Percentiles rank a stretch among this genome's conserved stretches.
These are phyloP conservation scores for Stratiomys singularior DNA, from an alignment of 2,888 invertebrate genomes.

Conservation along the genomic window DNA sequence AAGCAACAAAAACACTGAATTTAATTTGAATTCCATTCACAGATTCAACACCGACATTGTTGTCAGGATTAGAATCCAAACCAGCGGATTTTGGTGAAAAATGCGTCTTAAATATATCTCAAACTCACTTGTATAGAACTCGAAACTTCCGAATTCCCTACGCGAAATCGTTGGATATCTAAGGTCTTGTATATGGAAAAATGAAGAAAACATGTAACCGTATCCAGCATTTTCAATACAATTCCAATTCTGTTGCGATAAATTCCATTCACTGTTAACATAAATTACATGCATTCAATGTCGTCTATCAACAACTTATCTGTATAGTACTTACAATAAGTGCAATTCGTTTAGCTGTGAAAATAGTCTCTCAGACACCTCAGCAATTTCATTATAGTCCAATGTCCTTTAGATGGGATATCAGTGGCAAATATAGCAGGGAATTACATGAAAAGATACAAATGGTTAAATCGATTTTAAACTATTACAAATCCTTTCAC, in stretches of 20 bases:
- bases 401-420: slow-evolving; percentile 62
- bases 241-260: background rate
- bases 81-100: too few relatives aligned
- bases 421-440: background rate
- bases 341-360: slow-evolving; percentile 64
- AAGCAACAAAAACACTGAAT: too few relatives aligned
- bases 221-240: too few relatives aligned
- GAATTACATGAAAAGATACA: background rate
- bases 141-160: too few relatives aligned
- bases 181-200: too few relatives aligned
- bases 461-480: background rate
- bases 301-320: slow-evolving; percentile 12
- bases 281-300: background rate
- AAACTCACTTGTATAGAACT: too few relatives aligned
- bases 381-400: slow-evolving; percentile 65
- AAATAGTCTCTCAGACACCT: slow-evolving; percentile 66
- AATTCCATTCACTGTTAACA: slow-evolving; percentile 6
- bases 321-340: slow-evolving; percentile 65
- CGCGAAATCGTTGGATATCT: too few relatives aligned
- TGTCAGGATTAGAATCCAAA: too few relatives aligned
- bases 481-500: background rate
- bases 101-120: too few relatives aligned
- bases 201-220: too few relatives aligned
- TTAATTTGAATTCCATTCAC: too few relatives aligned
- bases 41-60: too few relatives aligned